Percentiles rank a stretch among this genome's conserved stretches.
These are phyloP conservation scores for Sciaenops ocellatus DNA, from an alignment of 2,797 vertebrate species.

Conservation along the genomic window DNA sequence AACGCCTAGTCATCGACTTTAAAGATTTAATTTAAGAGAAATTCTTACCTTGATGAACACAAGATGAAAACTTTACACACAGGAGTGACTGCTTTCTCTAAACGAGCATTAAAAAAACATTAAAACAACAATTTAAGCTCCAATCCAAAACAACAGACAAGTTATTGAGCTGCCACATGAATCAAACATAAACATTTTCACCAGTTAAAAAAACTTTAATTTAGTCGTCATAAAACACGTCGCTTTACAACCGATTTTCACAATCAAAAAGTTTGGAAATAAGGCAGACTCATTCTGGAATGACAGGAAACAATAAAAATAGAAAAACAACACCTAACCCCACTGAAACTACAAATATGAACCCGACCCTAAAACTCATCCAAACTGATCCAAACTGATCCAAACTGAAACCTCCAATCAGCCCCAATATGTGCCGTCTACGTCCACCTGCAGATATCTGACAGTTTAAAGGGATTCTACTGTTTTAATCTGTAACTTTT, in stretches of 20 bases:
- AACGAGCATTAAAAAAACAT: neutral
- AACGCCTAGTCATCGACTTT: too few relatives aligned
- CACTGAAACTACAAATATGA: slow-evolving; percentile 13
- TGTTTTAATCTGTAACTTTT: neutral
- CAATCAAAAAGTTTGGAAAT: slow-evolving; percentile 78
- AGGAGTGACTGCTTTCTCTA: neutral
- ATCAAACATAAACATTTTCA: slow-evolving; percentile 30
- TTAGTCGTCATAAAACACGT: slow-evolving; percentile 76
- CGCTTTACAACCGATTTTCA: slow-evolving; percentile 73
- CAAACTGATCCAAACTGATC: neutral
- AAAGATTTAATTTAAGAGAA: neutral
- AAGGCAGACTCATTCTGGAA: slow-evolving; percentile 83
- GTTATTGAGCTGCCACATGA: neutral
- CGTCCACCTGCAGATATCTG: neutral
- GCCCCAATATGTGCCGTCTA: neutral
- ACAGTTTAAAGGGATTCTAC: neutral
- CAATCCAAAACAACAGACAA: neutral
- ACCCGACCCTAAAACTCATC: neutral
- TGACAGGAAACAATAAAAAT: slow-evolving; percentile 53
- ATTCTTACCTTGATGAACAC: neutral
- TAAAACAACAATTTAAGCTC: neutral
- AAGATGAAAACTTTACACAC: neutral
- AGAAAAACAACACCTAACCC: neutral
- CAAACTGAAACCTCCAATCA: neutral
- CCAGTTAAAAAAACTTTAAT: slow-evolving; percentile 81